phyloP scores from a whole-genome alignment of 2,113 vertebrate genomes.

The Conger conger region DNA sequence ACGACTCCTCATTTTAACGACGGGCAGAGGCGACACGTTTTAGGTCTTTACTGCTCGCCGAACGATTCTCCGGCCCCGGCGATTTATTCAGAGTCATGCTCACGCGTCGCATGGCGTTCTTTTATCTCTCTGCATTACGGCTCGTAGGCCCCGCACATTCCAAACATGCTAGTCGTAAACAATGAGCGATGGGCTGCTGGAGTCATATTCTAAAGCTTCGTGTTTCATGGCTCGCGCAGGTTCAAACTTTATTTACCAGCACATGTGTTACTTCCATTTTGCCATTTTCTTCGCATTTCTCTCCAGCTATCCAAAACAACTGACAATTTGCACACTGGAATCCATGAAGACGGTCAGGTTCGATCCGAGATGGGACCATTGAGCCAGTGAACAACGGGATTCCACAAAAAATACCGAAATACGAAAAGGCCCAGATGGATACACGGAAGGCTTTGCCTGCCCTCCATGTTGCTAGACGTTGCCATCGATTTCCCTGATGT shows the following conservation, averaged over 20 bases:
- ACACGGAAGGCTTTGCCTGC: slow-evolving; percentile 63
- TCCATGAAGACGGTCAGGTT: slow-evolving; percentile 68
- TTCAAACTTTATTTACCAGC: slow-evolving; percentile 37
- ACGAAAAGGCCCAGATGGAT: slow-evolving; percentile 68
- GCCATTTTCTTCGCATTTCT: too few relatives aligned
- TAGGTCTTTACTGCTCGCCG: not conserved
- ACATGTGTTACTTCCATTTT: slow-evolving; percentile 47
- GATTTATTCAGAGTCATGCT: slow-evolving; percentile 70
- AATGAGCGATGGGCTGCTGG: slow-evolving; percentile 51
- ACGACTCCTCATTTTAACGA: slow-evolving; percentile 46
- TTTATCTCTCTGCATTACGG: slow-evolving; percentile 47
- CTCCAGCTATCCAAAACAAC: not conserved
- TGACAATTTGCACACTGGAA: slow-evolving; percentile 51
- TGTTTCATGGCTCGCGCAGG: slow-evolving; percentile 35
- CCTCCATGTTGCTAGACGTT: slow-evolving; percentile 51
- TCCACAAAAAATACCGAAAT: slow-evolving; percentile 67
- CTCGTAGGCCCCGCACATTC: slow-evolving; percentile 48
- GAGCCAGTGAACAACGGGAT: slow-evolving; percentile 60
- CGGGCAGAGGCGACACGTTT: slow-evolving; percentile 17
- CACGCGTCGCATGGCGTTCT: slow-evolving; percentile 48
- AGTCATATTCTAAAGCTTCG: slow-evolving; percentile 54
- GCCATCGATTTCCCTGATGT: slow-evolving; percentile 70
- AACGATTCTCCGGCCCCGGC: slow-evolving; percentile 27
- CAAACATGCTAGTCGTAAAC: slow-evolving; percentile 44
- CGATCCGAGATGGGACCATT: slow-evolving; percentile 61